Evolutionary conservation across 2,888 invertebrate genomes (phyloP).

Genomic region (Eilema sororculum): DNA sequence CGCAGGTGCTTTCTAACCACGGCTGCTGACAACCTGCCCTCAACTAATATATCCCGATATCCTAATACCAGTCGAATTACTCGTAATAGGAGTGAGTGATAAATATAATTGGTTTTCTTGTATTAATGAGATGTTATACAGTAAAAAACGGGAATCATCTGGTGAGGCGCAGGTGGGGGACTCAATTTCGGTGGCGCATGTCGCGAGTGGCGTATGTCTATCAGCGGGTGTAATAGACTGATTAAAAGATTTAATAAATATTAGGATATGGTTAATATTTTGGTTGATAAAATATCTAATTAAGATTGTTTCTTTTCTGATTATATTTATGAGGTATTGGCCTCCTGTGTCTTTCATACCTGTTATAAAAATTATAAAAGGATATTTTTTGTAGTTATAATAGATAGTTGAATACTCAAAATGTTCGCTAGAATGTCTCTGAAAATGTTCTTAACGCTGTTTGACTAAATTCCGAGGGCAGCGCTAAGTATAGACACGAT

Average conservation of each 20-base stretch:
- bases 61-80: background rate
- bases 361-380: too few species aligned
- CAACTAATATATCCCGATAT: background rate
- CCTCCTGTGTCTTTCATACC: too few species aligned
- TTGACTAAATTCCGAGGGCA: too few species aligned
- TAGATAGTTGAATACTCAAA: too few species aligned
- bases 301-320: too few species aligned
- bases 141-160: background rate
- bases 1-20: background rate
- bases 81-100: background rate
- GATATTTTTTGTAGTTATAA: too few species aligned
- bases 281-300: too few species aligned
- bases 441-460: too few species aligned
- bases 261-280: background rate
- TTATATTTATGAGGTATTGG: too few species aligned
- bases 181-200: background rate
- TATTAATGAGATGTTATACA: slow-evolving; percentile 1
- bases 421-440: too few species aligned
- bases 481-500: too few species aligned
- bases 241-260: slow-evolving; percentile 1
- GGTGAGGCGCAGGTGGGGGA: background rate
- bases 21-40: background rate
- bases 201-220: background rate
- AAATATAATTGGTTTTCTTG: slow-evolving; percentile 1
- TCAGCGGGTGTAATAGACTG: background rate